These are phyloP conservation scores for Epinephelus moara DNA, from an alignment of 2,113 vertebrate genomes.

Conservation along the genomic window DNA sequence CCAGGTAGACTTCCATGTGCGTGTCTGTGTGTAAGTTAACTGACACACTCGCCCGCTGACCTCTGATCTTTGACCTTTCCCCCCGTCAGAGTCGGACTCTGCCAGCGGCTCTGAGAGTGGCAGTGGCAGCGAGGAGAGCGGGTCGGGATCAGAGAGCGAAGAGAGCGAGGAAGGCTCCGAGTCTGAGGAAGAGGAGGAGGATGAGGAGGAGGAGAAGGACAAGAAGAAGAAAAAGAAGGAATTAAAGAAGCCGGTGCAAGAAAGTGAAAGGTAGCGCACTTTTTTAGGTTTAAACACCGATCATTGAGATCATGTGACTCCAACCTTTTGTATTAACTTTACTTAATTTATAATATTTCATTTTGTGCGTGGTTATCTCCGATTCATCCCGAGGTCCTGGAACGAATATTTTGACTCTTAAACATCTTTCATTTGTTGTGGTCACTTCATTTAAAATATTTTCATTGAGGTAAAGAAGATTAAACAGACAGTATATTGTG, in stretches of 20 bases:
- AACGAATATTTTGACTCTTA: no score
- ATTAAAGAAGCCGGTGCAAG: slow-evolving; percentile 70
- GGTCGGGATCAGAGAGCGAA: slow-evolving; percentile 82
- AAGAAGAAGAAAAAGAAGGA: slow-evolving; percentile 86
- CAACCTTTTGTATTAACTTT: no score
- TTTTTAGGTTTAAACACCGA: not conserved
- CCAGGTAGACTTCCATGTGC: not conserved
- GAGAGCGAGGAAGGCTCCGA: slow-evolving; percentile 86
- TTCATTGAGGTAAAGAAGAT: no score
- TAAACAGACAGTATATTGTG: no score
- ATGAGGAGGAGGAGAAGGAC: slow-evolving; percentile 78
- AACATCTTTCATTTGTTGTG: not conserved
- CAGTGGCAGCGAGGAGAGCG: slow-evolving; percentile 87
- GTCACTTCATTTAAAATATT: no score
- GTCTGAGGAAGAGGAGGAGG: slow-evolving; percentile 89
- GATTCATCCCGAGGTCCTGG: no score
- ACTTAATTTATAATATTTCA: not conserved
- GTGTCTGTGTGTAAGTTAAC: not conserved
- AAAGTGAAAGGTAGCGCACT: slow-evolving; percentile 73
- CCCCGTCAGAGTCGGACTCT: slow-evolving; percentile 88
- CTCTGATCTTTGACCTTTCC: no score
- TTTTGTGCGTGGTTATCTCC: not conserved
- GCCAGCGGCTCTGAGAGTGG: slow-evolving; percentile 85
- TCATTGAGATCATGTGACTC: no score
- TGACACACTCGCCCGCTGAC: not conserved